Evolutionary conservation across 2,797 vertebrate species (phyloP), one percentile per base, ranked within the genome.

Genomic region (Neoniphon sammara): DNA sequence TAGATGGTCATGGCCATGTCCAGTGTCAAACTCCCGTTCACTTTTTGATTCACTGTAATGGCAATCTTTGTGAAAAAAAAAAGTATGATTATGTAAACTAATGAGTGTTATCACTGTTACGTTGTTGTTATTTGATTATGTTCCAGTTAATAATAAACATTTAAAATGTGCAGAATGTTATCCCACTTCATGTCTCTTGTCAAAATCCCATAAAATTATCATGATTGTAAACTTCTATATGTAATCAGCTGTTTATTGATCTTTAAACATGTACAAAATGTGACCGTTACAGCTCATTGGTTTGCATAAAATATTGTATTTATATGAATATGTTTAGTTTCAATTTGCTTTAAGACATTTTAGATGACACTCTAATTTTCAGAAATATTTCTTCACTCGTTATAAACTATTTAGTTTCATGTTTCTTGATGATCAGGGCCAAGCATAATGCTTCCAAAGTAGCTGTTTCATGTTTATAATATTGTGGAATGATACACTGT

Each of bases 61-160:
- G 82, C 83, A 87, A 88, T 85, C 87, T 89, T 92, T 91, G 91
- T 93, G 89, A 27, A 27, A 87, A 83, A 80, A 83, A 85, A 84
- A 79, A 68, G 82, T 88, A 77, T 77, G 75, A 86, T 89, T 86
- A 87, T 91, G 85, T 90, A 89, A 91, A 90, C 86, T 89, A 86
- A 87, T 84, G 80, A 87, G 87, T 94, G 93, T 91, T 90, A 91
- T 91, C 89, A 88, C 88, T 89, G 82, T 88, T 93, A 87, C 88
- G 87, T 92, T 92, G 82, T 90, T 80, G 83, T 89, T 87, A 91
- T 90, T 88, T 90, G 87, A 87, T 92, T 93, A 85, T 86, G 88
- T 94, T 94, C 76, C 84, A 88, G 83, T 91, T 92, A 94, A 91
- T 94, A 95, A 94, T 93, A 94, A 94, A 93, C 88, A 77, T 77